Base-by-base conservation (phyloP, 2,888 invertebrate species). In the Ceriagrion tenellum region DNA sequence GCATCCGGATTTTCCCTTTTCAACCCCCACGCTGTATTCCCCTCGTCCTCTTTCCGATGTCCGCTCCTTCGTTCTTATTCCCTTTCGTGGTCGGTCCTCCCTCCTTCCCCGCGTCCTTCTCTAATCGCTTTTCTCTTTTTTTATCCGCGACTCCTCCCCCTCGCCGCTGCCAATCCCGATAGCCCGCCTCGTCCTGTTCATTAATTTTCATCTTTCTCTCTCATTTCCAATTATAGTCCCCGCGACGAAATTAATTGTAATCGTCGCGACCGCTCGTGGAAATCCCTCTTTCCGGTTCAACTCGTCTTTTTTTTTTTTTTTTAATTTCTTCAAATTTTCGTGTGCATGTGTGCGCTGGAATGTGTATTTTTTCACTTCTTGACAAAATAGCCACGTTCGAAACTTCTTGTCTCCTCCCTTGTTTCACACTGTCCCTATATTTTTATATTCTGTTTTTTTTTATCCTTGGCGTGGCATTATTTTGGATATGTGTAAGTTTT, bases 181-280 rank as follows among this genome's bases (percentile, higher is more conserved):
- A 30, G 35, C 26, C 12, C 18, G 30, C n/a, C 8, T 13, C 30
- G 81, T 16, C 81, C 16, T 30, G 35, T 81, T 81, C 35, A 81
- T 81, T 81, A 81, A 81, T 81, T 81, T 81, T 81, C 81, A 0
- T 35, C 35, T 16, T 0, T 81, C 35, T 13, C 35, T 81, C 35
- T 81, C 35, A 81, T 81, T 81, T 81, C 81, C 10, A 81, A 81
- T 35, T 81, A 35, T 81, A 35, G 81, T 81, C 69, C 69, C 69
- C 69, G 69, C 69, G 69, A 1, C 26, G 26, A 69, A 69, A 69
- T 69, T 81, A 35, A 35, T 35, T 35, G 81, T 35, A 81, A 10
- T 81, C 26, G 81, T 16, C 3, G 12, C 12, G 20, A 16, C 30
- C 8, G 81, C 81, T 35, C 30, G 30, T 81, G 81, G 18, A 1